These are phyloP conservation scores for Willowsia nigromaculata DNA, from an alignment of 2,888 invertebrate species.

Conservation along the genomic window DNA sequence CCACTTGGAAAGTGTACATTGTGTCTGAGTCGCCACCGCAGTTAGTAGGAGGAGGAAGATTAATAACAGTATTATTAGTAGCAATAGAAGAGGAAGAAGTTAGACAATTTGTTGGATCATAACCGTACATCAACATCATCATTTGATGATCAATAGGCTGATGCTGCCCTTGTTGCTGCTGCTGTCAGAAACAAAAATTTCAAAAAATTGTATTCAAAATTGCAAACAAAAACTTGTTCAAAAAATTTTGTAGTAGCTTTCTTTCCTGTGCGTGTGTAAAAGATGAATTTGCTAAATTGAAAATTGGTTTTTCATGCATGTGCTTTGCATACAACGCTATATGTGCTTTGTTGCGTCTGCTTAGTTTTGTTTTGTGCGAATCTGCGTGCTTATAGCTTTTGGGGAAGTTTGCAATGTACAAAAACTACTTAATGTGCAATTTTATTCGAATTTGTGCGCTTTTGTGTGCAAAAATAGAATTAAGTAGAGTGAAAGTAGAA, in stretches of 20 bases:
- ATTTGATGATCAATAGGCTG: slow-evolving; percentile 58
- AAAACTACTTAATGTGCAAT: no score
- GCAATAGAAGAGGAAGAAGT: slow-evolving; percentile 21
- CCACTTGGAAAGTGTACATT: slow-evolving; percentile 67
- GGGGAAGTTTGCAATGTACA: no score
- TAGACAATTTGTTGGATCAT: slow-evolving; percentile 38
- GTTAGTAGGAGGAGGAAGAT: neutral
- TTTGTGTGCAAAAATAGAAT: neutral
- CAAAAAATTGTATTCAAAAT: neutral
- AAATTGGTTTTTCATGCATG: neutral
- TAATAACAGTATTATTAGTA: neutral
- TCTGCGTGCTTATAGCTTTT: no score
- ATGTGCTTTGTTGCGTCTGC: neutral
- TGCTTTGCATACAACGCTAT: no score
- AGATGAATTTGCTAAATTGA: neutral
- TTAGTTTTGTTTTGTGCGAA: no score
- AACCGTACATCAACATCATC: slow-evolving; percentile 69
- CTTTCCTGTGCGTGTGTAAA: neutral
- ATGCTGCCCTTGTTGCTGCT: slow-evolving; percentile 10
- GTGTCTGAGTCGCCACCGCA: slow-evolving; percentile 12
- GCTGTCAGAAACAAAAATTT: neutral
- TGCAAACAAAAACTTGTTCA: neutral
- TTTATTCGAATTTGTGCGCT: neutral
- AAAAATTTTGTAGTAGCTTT: neutral
- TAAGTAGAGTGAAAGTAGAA: neutral